Evolutionary conservation across 2,113 vertebrate genomes (phyloP).

Genomic region (Brachirus orientalis): DNA sequence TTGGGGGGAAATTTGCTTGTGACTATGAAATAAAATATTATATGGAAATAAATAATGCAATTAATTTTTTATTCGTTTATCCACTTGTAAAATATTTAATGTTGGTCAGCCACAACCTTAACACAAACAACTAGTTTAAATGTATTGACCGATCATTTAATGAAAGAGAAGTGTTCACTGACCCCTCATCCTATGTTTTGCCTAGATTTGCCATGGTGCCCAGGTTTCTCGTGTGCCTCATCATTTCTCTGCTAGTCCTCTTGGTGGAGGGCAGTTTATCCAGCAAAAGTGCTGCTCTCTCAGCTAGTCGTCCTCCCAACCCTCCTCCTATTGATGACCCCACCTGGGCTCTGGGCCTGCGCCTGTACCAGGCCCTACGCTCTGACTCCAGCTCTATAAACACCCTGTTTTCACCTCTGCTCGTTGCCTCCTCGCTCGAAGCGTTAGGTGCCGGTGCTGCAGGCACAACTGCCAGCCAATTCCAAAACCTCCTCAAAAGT

Average conservation of each 20-base stretch:
- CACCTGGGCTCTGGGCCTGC: slow-evolving; percentile 75
- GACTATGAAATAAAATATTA: too few relatives aligned
- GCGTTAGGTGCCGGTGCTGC: slow-evolving; percentile 54
- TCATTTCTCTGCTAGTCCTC: slow-evolving; percentile 40
- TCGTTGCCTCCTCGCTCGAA: slow-evolving; percentile 64
- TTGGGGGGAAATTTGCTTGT: too few relatives aligned
- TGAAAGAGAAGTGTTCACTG: neutral
- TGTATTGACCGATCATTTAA: neutral
- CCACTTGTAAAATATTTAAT: too few relatives aligned
- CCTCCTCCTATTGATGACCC: slow-evolving; percentile 44
- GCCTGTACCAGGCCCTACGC: slow-evolving; percentile 61
- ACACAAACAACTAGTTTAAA: too few relatives aligned
- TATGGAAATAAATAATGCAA: too few relatives aligned
- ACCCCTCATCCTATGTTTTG: slow-evolving; percentile 3
- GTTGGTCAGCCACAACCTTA: too few relatives aligned
- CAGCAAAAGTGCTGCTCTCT: slow-evolving; percentile 19
- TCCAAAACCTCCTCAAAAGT: slow-evolving; percentile 58
- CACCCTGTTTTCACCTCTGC: slow-evolving; percentile 70
- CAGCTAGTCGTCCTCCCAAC: slow-evolving; percentile 3
- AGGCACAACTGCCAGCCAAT: slow-evolving; percentile 63
- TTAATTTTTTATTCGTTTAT: too few relatives aligned
- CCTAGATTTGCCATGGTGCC: slow-evolving; percentile 64
- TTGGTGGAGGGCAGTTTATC: slow-evolving; percentile 37
- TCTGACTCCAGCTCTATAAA: slow-evolving; percentile 41
- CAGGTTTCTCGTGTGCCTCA: slow-evolving; percentile 30